Conservation (phyloP, 2,113 vertebrate genomes). For the Myotis lucifugus region DNA sequence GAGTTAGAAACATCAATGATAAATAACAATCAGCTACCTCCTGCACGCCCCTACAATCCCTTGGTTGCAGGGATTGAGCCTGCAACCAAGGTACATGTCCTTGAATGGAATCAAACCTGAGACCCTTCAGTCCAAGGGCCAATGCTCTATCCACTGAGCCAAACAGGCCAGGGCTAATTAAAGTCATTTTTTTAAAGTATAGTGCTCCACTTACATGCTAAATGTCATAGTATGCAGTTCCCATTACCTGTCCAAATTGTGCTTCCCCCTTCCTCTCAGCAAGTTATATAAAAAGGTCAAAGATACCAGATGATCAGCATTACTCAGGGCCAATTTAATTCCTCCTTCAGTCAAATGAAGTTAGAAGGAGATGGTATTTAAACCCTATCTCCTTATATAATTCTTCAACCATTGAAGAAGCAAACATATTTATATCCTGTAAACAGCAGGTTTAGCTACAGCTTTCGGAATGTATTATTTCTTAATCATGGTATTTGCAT, state of each 20-base stretch:
- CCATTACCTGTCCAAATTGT: constrained; percentile 59
- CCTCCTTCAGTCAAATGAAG: constrained; percentile 71
- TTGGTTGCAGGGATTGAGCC: no score
- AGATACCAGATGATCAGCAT: constrained; percentile 72
- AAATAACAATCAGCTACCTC: no score
- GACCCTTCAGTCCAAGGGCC: no score
- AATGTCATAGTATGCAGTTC: constrained; percentile 66
- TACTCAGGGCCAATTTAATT: constrained; percentile 78
- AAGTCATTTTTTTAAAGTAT: constrained; percentile 27
- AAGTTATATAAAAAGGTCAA: constrained; percentile 78
- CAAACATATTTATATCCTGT: neutral
- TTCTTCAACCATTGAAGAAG: constrained; percentile 47
- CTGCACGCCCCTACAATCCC: no score
- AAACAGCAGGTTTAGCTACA: constrained; percentile 11
- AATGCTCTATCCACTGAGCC: no score
- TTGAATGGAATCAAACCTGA: no score
- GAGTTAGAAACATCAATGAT: no score
- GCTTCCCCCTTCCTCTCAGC: constrained; percentile 55
- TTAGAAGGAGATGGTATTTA: constrained; percentile 75
- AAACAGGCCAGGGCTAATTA: constrained; percentile 52
- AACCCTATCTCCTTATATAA: constrained; percentile 23
- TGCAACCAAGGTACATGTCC: no score
- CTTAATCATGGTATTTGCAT: neutral
- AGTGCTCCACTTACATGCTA: constrained; percentile 60
- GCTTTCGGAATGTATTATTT: neutral